Evolutionary conservation across 2,888 invertebrate genomes (phyloP).

Genomic region (Spodoptera picta): DNA sequence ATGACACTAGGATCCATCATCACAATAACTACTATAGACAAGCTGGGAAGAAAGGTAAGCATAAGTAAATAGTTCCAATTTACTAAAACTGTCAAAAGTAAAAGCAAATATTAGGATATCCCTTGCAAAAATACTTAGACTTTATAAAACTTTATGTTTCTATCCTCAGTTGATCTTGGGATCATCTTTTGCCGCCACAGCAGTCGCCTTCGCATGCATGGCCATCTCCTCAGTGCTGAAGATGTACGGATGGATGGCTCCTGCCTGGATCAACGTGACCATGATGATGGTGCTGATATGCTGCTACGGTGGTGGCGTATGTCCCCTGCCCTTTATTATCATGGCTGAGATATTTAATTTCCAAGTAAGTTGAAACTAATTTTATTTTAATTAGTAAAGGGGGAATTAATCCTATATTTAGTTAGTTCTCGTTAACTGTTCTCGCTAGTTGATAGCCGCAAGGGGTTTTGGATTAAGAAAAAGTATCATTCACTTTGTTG

Average conservation of each 20-base stretch:
- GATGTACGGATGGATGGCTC: constrained; percentile 46
- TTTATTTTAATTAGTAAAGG: no score
- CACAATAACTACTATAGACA: constrained; percentile 60
- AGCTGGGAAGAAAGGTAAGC: constrained; percentile 60
- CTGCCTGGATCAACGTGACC: constrained; percentile 65
- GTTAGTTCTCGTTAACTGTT: no score
- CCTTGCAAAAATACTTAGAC: no score
- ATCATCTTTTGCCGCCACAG: constrained; percentile 46
- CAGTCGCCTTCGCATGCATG: constrained; percentile 54
- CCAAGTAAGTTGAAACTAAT: constrained; percentile 58
- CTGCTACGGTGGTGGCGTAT: constrained; percentile 64
- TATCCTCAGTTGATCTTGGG: constrained; percentile 60
- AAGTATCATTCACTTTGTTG: no score
- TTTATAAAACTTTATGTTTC: not conserved
- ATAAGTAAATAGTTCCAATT: not conserved
- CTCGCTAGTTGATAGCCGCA: no score
- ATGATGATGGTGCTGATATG: constrained; percentile 58
- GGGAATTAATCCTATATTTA: no score
- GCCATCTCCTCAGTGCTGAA: constrained; percentile 57
- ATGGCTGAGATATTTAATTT: constrained; percentile 74
- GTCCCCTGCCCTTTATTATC: constrained; percentile 67
- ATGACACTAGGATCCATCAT: constrained; percentile 62
- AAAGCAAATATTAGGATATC: no score
- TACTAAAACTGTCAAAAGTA: no score
- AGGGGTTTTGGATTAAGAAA: not conserved